These are phyloP conservation scores for Eleutherodactylus coqui DNA, from an alignment of 2,797 vertebrate species.

Conservation along the genomic window DNA sequence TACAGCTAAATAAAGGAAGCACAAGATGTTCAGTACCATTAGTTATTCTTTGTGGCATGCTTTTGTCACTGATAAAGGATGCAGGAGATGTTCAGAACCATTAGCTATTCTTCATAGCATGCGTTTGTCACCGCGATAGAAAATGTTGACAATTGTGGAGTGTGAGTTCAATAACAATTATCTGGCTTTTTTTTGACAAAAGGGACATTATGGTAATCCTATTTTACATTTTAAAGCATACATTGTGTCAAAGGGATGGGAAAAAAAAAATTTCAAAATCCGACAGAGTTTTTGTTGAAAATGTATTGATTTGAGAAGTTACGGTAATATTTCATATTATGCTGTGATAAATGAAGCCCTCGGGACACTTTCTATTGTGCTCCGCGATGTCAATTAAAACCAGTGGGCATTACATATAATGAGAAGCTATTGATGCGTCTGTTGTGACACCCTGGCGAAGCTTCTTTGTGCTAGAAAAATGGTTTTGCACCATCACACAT, in stretches of 20 bases:
- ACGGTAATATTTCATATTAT: not conserved
- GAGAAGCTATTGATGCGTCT: not conserved
- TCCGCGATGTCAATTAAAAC: not conserved
- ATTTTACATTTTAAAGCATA: not conserved
- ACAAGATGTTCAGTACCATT: slow-evolving; percentile 43
- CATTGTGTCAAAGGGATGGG: not conserved
- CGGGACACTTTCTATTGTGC: no score
- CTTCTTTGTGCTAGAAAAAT: not conserved
- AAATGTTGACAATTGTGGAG: slow-evolving; percentile 32
- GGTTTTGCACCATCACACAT: not conserved
- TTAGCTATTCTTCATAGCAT: slow-evolving; percentile 26
- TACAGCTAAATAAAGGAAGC: slow-evolving; percentile 41
- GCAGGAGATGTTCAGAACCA: slow-evolving; percentile 36
- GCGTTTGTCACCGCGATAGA: slow-evolving; percentile 12
- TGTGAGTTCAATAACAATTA: slow-evolving; percentile 13
- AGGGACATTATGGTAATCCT: not conserved
- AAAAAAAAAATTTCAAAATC: not conserved
- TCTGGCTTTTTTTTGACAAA: not conserved
- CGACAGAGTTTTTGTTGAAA: not conserved
- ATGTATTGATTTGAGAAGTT: not conserved
- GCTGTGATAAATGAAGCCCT: no score
- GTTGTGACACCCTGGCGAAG: not conserved
- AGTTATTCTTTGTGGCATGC: slow-evolving; percentile 33
- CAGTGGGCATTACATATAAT: not conserved
- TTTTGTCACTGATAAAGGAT: slow-evolving; percentile 35